Evolutionary conservation across 2,888 invertebrate genomes (phyloP), one percentile per base, ranked within the genome.

Genomic region (Scrobipalpa costella): DNA sequence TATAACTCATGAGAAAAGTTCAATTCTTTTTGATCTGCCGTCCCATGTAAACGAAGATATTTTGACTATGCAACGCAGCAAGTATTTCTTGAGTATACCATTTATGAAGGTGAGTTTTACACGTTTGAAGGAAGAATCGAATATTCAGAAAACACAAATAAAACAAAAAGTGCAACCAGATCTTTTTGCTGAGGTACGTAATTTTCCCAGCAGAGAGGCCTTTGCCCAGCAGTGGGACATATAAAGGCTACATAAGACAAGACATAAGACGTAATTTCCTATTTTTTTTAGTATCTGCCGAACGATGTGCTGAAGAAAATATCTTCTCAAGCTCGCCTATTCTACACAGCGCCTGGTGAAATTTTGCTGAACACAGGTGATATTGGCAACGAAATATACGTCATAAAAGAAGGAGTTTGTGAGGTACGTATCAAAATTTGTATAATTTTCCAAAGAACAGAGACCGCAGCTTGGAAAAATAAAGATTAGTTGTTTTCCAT

Each of bases 281-380:
- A 19, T 19, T 49, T 19, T 55, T 33, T 33, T 2, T n/a, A 34
- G 36, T 57, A 15, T 15, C 57, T 57, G 1, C 36, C 34, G 9
- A 57, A 57, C 15, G 17, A 86, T 63, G 82, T 83, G 15, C 65
- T 89, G 7, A 84, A 81, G 62, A 72, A 71, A 0, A 72, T 88
- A 47, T 83, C 85, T 0, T 78, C 86, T 0, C 72, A 76, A 0
- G 83, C 85, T 0, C 73, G 75, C n/a, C 63, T 86, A 36, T 89
- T 88, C 70, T 83, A 84, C 68, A 81, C 86, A 1, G 81, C 86
- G 0, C 88, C 89, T 0, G 84, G 86, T 58, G 89, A 89, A 73
- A 81, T 89, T 34, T 68, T 89, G 2, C 62, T 88, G 40, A 85
- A 85, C 66, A 88, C 89, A 0, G 89, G 89, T 0, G 89, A 89